Percentiles rank a stretch among this genome's conserved stretches.
Conservation (phyloP, 2,888 invertebrate genomes). For the Melangyna quadrimaculata region DNA sequence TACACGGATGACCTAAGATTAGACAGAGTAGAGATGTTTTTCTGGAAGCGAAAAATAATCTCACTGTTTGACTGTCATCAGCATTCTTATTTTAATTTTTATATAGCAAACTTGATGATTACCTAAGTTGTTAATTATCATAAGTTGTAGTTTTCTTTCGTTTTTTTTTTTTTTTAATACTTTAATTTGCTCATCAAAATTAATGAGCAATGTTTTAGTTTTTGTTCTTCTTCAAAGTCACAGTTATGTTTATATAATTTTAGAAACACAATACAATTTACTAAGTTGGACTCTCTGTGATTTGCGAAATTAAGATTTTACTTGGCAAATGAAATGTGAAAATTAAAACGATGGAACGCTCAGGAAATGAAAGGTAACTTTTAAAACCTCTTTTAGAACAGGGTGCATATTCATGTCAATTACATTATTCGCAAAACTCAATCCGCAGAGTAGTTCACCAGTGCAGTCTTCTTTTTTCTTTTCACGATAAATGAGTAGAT, state of each 20-base stretch:
- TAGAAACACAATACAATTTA: background rate
- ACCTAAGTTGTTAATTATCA: constrained; percentile 32
- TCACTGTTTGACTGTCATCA: background rate
- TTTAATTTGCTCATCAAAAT: constrained; percentile 45
- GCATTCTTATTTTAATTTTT: background rate
- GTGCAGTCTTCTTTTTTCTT: too few relatives aligned
- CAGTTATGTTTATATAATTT: background rate
- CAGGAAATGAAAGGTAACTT: too few relatives aligned
- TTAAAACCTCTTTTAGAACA: too few relatives aligned
- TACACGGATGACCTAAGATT: constrained; percentile 54
- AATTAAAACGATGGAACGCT: too few relatives aligned
- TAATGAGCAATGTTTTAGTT: constrained; percentile 28
- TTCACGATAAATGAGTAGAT: too few relatives aligned
- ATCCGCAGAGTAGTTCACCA: too few relatives aligned
- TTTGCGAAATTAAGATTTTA: background rate
- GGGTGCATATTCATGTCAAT: too few relatives aligned
- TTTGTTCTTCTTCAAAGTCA: background rate
- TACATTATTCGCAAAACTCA: too few relatives aligned
- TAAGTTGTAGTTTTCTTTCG: constrained; percentile 11
- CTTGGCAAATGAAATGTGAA: background rate
- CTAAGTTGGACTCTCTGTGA: background rate
- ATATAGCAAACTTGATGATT: constrained; percentile 22
- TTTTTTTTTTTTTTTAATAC: constrained; percentile 17
- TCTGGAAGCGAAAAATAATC: background rate
- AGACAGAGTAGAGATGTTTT: background rate